phyloP scores from a whole-genome alignment of 2,113 vertebrate species.

The Channa maculata region DNA sequence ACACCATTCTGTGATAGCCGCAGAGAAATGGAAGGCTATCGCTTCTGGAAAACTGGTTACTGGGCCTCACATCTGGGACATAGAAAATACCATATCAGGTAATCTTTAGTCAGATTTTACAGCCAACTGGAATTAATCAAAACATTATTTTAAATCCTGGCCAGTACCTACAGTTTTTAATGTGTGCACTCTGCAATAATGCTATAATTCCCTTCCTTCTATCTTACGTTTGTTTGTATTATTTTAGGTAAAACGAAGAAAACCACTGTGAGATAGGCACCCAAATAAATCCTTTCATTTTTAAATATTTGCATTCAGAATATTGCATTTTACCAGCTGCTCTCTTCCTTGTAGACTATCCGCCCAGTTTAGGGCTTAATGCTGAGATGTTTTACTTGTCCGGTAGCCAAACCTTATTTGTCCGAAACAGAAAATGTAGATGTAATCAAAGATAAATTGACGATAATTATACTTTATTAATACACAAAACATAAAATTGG shows the following conservation, averaged over 20 bases:
- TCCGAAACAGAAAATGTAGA: too few species aligned
- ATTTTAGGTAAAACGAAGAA: not conserved
- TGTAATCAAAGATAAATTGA: too few species aligned
- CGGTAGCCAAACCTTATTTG: too few species aligned
- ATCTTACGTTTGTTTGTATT: not conserved
- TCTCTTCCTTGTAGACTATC: not conserved
- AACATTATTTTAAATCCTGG: not conserved
- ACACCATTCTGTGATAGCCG: conserved; percentile 98
- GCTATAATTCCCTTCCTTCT: not conserved
- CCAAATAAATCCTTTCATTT: conserved; percentile 2
- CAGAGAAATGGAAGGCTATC: conserved; percentile 95
- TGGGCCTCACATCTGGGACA: conserved; percentile 94
- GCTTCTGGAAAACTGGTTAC: conserved; percentile 97
- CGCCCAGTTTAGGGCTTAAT: not conserved
- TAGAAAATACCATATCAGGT: conserved; percentile 98
- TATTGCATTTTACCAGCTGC: not conserved
- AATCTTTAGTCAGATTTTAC: not conserved
- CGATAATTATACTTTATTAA: too few species aligned
- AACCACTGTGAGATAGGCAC: not conserved
- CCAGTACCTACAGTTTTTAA: not conserved
- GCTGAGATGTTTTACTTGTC: too few species aligned
- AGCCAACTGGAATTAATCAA: not conserved
- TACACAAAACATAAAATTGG: too few species aligned
- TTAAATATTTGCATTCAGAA: not conserved
- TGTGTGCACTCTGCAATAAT: not conserved